Conservation (phyloP, 2,113 vertebrate species). For the Asarcornis scutulata region DNA sequence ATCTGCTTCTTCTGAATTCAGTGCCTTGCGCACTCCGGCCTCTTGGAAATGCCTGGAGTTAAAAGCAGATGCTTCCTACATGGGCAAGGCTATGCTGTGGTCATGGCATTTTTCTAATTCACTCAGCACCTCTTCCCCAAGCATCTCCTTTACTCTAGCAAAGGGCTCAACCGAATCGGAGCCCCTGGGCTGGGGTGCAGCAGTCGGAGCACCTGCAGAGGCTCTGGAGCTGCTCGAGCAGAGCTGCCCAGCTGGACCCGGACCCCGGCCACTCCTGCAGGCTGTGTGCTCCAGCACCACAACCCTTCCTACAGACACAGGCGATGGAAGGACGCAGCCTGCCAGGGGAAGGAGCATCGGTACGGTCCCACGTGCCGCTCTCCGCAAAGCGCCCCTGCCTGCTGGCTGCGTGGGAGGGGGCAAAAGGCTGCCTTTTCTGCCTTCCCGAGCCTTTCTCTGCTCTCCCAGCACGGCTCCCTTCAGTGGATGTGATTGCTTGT, state of each 20-base stretch:
- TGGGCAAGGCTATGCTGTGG: not conserved
- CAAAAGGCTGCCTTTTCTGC: not conserved
- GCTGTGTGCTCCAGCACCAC: not conserved
- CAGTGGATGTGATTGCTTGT: not conserved
- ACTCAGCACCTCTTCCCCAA: not conserved
- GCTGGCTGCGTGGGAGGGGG: not conserved
- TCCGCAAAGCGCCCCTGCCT: rapidly evolving
- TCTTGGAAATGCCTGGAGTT: not conserved
- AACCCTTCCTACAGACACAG: rapidly evolving
- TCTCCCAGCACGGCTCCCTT: not conserved
- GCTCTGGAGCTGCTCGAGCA: not conserved
- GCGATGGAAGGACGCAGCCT: not conserved
- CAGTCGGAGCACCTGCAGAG: not conserved
- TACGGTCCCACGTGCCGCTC: not conserved
- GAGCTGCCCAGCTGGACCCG: not conserved
- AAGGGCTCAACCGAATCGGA: not conserved
- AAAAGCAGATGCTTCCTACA: rapidly evolving
- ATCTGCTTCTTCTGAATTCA: not conserved
- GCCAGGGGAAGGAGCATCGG: not conserved
- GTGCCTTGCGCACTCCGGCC: not conserved
- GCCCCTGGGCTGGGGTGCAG: not conserved
- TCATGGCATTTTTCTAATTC: not conserved
- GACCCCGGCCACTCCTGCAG: not conserved
- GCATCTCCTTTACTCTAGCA: not conserved
- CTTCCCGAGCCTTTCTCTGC: not conserved